phyloP scores from a whole-genome alignment of 2,797 vertebrate genomes.

The Danio kyathit region DNA sequence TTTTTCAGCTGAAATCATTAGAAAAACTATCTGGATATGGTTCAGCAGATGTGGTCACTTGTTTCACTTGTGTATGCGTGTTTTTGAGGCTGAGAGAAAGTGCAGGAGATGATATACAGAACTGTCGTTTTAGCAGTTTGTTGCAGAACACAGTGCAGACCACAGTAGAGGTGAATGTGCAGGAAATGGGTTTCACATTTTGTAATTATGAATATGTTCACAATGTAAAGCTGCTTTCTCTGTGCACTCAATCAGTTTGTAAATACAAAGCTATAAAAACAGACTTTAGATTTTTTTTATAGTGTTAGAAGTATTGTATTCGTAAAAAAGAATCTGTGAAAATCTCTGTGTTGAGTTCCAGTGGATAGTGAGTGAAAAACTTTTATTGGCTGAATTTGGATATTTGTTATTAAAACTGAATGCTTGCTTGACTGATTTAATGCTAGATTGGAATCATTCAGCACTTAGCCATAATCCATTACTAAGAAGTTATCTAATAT shows the following conservation, averaged over 20 bases:
- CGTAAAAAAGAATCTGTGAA: background rate
- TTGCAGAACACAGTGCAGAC: constrained; percentile 21
- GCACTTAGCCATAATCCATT: background rate
- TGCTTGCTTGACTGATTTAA: background rate
- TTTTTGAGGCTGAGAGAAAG: background rate
- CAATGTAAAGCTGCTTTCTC: background rate
- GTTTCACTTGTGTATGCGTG: constrained; percentile 40
- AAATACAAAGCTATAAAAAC: constrained; percentile 6
- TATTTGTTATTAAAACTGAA: background rate
- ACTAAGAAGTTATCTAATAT: background rate
- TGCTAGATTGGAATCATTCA: background rate
- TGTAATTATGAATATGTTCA: background rate
- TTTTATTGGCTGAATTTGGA: background rate
- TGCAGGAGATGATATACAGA: constrained; percentile 26
- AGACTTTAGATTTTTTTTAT: background rate
- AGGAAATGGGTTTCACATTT: constrained; percentile 13
- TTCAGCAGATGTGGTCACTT: constrained; percentile 73
- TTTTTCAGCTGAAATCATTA: constrained; percentile 79
- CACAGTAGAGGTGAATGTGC: background rate
- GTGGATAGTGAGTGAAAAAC: background rate
- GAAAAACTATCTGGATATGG: constrained; percentile 73
- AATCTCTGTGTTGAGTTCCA: background rate
- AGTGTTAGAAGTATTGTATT: background rate
- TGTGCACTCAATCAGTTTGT: background rate
- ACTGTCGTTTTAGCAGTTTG: constrained; percentile 29